Evolutionary conservation across 2,797 vertebrate species (phyloP).

Genomic region (Podargus strigoides): DNA sequence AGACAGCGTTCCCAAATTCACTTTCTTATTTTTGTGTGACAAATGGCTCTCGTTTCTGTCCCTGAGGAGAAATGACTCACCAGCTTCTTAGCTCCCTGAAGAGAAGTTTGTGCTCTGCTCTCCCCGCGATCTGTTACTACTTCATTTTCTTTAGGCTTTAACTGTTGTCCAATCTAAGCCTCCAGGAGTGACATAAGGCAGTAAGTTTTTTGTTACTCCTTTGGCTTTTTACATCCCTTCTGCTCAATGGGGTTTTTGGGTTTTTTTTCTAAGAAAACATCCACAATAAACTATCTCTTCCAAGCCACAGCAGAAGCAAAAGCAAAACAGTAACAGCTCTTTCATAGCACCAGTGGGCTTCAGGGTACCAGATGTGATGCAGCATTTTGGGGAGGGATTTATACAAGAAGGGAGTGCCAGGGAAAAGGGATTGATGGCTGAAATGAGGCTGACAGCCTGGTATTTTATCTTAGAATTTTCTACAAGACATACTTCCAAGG

Average conservation of each 20-base stretch:
- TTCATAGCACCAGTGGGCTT: fast-evolving
- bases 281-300: neutral
- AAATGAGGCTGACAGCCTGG: neutral
- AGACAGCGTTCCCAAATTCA: neutral
- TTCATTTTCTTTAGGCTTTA: neutral
- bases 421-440: neutral
- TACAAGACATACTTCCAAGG: neutral
- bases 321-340: neutral
- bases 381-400: neutral
- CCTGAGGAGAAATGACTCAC: neutral
- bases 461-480: neutral
- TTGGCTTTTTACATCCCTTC: neutral
- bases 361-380: neutral
- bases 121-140: neutral
- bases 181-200: neutral
- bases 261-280: neutral
- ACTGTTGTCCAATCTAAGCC: neutral
- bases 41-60: neutral
- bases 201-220: neutral
- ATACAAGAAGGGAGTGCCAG: neutral
- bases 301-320: neutral
- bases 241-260: neutral
- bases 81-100: neutral
- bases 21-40: neutral
- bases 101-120: neutral